A percentile compares a stretch with the other conserved stretches of the same genome.
These are phyloP conservation scores for Festucalex cinctus DNA, from an alignment of 2,113 vertebrate species.

Conservation along the genomic window DNA sequence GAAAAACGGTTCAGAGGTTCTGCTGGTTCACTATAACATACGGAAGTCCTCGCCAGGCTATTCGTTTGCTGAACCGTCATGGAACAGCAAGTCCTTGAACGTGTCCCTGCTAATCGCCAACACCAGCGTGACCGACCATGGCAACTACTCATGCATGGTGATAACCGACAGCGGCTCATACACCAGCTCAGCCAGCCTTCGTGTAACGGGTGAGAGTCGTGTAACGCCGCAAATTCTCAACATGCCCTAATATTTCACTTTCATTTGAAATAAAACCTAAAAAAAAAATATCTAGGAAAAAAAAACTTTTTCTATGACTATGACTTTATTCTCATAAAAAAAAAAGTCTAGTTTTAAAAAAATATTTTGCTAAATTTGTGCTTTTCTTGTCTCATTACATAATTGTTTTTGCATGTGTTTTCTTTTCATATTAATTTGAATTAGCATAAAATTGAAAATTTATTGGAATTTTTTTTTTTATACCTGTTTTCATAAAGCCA, in stretches of 20 bases:
- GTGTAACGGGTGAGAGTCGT: slow-evolving; percentile 55
- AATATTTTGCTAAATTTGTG: too few relatives aligned
- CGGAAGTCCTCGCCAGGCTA: fast-evolving
- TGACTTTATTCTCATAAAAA: too few relatives aligned
- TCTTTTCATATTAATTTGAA: too few relatives aligned
- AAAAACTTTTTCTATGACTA: too few relatives aligned
- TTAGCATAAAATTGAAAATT: too few relatives aligned
- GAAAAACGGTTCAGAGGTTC: fast-evolving
- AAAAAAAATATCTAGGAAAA: too few relatives aligned
- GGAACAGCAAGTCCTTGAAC: slow-evolving; percentile 15
- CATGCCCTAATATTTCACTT: neutral
- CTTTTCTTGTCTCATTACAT: too few relatives aligned
- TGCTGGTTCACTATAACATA: fast-evolving
- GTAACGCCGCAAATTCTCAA: neutral
- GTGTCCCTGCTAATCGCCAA: slow-evolving; percentile 57
- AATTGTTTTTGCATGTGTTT: too few relatives aligned
- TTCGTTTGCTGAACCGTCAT: slow-evolving; percentile 12
- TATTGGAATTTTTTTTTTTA: too few relatives aligned
- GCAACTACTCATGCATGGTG: slow-evolving; percentile 7
- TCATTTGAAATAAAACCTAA: too few relatives aligned
- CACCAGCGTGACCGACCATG: slow-evolving; percentile 30
- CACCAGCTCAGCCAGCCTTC: fast-evolving
- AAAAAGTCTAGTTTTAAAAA: too few relatives aligned
- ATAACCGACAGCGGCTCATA: fast-evolving
- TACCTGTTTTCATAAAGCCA: too few relatives aligned